Evolutionary conservation across 2,888 invertebrate genomes (phyloP).

Genomic region (Oscheius sp.): DNA sequence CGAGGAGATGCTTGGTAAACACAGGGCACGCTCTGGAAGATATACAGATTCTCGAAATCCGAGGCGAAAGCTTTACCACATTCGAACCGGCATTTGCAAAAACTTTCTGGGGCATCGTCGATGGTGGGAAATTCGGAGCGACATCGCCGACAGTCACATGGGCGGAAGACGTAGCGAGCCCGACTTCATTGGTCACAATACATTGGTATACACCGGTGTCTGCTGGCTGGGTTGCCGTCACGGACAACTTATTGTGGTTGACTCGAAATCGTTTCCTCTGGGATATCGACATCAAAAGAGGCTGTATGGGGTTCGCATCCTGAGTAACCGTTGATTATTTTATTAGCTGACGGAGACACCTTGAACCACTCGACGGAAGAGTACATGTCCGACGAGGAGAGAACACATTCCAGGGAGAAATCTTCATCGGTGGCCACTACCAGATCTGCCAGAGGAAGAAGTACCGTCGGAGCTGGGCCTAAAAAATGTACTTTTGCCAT

Average conservation of each 20-base stretch:
- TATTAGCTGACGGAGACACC: not conserved
- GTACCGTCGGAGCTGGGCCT: constrained; percentile 60
- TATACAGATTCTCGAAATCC: not conserved
- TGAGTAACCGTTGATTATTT: not conserved
- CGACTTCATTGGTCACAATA: constrained; percentile 54
- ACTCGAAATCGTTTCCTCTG: constrained; percentile 60
- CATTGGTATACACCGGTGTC: constrained; percentile 68
- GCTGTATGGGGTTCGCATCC: constrained; percentile 58
- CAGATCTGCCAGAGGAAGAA: constrained; percentile 58
- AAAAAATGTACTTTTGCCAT: not conserved
- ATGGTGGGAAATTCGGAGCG: constrained; percentile 63
- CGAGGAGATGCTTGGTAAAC: constrained; percentile 65
- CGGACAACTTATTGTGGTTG: constrained; percentile 51
- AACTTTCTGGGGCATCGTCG: constrained; percentile 64
- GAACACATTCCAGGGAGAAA: constrained; percentile 58
- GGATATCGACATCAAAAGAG: constrained; percentile 60
- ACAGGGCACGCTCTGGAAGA: constrained; percentile 61
- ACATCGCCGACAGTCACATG: constrained; percentile 59
- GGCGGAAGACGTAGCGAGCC: constrained; percentile 55
- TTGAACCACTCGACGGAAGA: constrained; percentile 60
- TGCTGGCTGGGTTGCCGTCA: constrained; percentile 40
- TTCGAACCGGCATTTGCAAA: constrained; percentile 61
- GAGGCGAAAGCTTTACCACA: constrained; percentile 44
- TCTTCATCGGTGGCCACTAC: constrained; percentile 55
- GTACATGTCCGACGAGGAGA: constrained; percentile 50